Evolutionary conservation across 2,113 vertebrate species (phyloP), one percentile per base, ranked within the genome.

Genomic region (Arvicanthis niloticus): DNA sequence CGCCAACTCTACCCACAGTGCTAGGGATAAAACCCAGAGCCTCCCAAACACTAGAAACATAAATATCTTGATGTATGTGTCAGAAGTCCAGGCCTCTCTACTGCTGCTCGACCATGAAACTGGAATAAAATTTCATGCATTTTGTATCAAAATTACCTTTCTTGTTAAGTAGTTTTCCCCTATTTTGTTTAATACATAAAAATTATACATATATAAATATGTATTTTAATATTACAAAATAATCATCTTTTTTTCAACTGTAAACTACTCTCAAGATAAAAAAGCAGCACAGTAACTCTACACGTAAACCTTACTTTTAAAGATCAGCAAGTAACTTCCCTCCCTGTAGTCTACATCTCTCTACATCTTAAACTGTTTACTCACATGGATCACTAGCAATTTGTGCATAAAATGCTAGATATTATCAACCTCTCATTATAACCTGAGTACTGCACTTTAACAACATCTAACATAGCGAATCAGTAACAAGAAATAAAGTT

Each of bases 191-290:
- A 53, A 88, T 37, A 70, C 48, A 88, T 88, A 56, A 72, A 72
- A 88, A 72, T 72, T 73, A 56, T 26, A 70, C 48, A n/a, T 53
- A 51, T 48, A 53, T 51, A 19, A 37, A 4, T 45, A 24, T 78
- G 34, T 62, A 37, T 77, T 90, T 77, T 60, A 65, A 77, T 65
- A 91, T 40, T 80, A 24, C 4, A 91, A 95, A 95, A 89, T 89
- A 48, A 95, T 70, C 8, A 80, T n/a, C 26, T 86, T 34, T 85
- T 60, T 53, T 78, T 93, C n/a, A 73, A 80, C 85, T 70, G 67
- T 31, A 94, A 93, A 82, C 51, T 77, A 21, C 53, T 65, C 70
- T 81, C 48, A 87, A 87, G 45, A 89, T 67, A 97, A 96, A 29
- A 96, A 92, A 89, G 13, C 73, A 87, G 42, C 80, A 29, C 42